A percentile compares a stretch with the other conserved stretches of the same genome.
phyloP scores from a whole-genome alignment of 2,113 vertebrate genomes.

The Asarcornis scutulata region DNA sequence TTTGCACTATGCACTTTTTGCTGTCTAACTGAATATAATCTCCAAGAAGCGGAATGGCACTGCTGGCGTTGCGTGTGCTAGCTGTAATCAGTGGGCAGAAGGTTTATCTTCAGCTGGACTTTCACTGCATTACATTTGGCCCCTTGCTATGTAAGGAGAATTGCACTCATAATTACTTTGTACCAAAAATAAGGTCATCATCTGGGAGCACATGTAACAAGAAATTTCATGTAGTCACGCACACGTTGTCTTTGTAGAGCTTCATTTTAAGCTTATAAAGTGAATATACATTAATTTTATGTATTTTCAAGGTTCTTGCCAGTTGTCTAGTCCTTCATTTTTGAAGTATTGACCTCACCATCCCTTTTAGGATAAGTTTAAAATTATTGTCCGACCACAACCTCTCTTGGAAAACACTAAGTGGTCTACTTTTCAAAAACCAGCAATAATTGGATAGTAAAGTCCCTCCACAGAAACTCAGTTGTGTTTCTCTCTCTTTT shows the following conservation, averaged over 20 bases:
- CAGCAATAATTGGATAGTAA: neutral
- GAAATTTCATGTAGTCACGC: neutral
- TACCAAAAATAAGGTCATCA: neutral
- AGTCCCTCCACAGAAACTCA: neutral
- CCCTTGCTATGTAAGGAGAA: constrained; percentile 18
- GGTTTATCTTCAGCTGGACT: constrained; percentile 2
- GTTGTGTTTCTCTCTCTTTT: neutral
- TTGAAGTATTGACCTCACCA: neutral
- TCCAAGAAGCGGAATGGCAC: neutral
- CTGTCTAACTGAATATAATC: constrained; percentile 9
- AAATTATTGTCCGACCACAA: neutral
- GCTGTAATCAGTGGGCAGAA: neutral
- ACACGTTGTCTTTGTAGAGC: neutral
- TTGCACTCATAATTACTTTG: neutral
- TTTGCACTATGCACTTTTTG: constrained; percentile 67
- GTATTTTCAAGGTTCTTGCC: constrained; percentile 10
- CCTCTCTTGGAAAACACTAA: neutral
- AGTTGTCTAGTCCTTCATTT: neutral
- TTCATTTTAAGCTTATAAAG: neutral
- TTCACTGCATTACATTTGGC: neutral
- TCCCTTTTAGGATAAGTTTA: neutral
- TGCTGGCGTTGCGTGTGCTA: neutral
- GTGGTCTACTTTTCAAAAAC: neutral
- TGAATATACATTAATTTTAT: neutral
- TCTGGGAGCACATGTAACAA: neutral